Percentiles rank a stretch among this genome's conserved stretches.
Evolutionary conservation across 2,888 invertebrate species (phyloP).

Genomic region (Tipula lateralis): DNA sequence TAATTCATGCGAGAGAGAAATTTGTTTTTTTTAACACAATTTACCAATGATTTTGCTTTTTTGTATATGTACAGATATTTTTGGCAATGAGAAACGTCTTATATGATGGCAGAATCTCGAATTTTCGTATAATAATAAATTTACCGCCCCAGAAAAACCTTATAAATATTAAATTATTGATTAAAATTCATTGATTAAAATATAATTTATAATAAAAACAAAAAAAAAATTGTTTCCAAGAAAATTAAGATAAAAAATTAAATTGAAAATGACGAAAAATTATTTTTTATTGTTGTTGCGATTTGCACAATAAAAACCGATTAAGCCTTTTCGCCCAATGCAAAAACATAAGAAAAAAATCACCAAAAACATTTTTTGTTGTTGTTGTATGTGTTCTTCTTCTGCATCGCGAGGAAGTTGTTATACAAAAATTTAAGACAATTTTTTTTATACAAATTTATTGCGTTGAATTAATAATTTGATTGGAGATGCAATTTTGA

Average conservation of each 20-base stretch:
- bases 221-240: background rate
- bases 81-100: background rate
- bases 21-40: background rate
- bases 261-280: constrained; percentile 19
- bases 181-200: constrained; percentile 24
- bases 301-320: background rate
- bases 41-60: background rate
- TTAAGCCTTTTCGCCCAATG: background rate
- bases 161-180: constrained; percentile 11
- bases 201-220: background rate
- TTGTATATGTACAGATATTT: too few relatives aligned
- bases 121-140: background rate
- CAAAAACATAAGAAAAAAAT: background rate
- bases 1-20: background rate
- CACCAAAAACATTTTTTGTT: background rate
- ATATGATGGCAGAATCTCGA: too few relatives aligned
- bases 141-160: background rate
- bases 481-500: background rate
- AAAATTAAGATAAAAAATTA: constrained; percentile 19
- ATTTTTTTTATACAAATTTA: background rate
- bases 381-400: background rate
- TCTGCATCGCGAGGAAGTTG: background rate
- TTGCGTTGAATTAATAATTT: constrained; percentile 24
- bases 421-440: background rate
- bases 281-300: background rate